phyloP scores from a whole-genome alignment of 2,888 invertebrate genomes.

The Himalopsyche anomala region DNA sequence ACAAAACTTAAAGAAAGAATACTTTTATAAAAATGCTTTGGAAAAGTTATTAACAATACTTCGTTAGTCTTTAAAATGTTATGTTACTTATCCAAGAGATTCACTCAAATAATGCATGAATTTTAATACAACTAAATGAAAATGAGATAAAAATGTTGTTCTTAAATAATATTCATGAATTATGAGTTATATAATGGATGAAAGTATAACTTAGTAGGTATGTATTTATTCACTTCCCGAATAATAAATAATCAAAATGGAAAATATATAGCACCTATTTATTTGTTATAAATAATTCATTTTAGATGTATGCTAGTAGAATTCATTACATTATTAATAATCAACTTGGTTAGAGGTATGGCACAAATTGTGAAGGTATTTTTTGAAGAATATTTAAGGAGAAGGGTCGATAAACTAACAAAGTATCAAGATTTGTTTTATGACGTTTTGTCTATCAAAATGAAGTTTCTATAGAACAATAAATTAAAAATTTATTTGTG shows the following conservation, averaged over 20 bases:
- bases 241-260: slow-evolving; percentile 19
- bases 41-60: slow-evolving; percentile 14
- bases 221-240: background rate
- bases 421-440: too few relatives aligned
- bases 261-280: slow-evolving; percentile 21
- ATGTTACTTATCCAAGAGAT: background rate
- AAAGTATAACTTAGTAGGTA: slow-evolving; percentile 4
- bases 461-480: too few relatives aligned
- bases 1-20: slow-evolving; percentile 1
- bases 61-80: background rate
- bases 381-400: background rate
- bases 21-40: slow-evolving; percentile 34
- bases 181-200: background rate
- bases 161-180: background rate
- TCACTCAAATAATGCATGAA: background rate
- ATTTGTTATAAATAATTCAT: slow-evolving; percentile 9
- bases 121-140: background rate
- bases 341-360: slow-evolving; percentile 34
- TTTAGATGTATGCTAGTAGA: background rate
- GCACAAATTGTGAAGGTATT: slow-evolving; percentile 40
- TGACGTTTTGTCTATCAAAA: too few relatives aligned
- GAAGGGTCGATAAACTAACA: too few relatives aligned
- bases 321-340: slow-evolving; percentile 16
- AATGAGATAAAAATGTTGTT: background rate
- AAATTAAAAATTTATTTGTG: too few relatives aligned